Evolutionary conservation across 2,113 vertebrate species (phyloP).

Genomic region (Mohoua ochrocephala): DNA sequence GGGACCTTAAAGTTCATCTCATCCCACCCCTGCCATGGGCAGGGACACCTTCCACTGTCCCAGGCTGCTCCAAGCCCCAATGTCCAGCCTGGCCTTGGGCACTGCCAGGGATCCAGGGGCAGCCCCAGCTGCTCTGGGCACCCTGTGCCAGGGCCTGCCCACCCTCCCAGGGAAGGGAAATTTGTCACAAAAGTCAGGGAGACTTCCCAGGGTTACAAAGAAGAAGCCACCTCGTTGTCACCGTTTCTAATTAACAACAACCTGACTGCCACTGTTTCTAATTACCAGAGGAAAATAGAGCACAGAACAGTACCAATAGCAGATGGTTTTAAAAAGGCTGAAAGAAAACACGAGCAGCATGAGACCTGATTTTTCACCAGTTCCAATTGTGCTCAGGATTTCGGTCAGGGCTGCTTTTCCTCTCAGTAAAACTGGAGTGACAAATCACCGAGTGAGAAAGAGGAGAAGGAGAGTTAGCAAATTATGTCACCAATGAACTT

Average conservation of each 20-base stretch:
- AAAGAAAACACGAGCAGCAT: slow-evolving; percentile 59
- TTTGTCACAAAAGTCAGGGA: not conserved
- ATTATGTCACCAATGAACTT: slow-evolving; percentile 12
- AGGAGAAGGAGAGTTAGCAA: slow-evolving; percentile 43
- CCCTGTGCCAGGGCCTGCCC: not conserved
- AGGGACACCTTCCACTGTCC: not conserved
- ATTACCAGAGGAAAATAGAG: slow-evolving; percentile 43
- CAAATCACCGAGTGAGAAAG: slow-evolving; percentile 22
- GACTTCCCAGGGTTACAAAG: not conserved
- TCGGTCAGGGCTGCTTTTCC: not conserved
- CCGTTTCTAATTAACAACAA: slow-evolving; percentile 29
- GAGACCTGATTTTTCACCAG: slow-evolving; percentile 40
- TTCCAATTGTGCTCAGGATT: slow-evolving; percentile 34
- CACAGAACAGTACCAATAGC: not conserved
- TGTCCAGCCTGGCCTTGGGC: not conserved
- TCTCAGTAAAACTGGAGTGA: slow-evolving; percentile 36
- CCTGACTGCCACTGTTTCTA: slow-evolving; percentile 6
- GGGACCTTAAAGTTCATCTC: accelerated
- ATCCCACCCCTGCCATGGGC: not conserved
- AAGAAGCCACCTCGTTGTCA: not conserved
- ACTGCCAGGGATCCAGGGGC: not conserved
- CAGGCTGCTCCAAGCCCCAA: not conserved
- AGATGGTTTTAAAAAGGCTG: slow-evolving; percentile 58
- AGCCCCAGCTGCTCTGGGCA: not conserved
- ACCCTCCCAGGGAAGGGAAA: not conserved